A percentile compares a stretch with the other conserved stretches of the same genome.
Evolutionary conservation across 2,797 vertebrate genomes (phyloP).

Genomic region (Schizothorax lantsangensis): DNA sequence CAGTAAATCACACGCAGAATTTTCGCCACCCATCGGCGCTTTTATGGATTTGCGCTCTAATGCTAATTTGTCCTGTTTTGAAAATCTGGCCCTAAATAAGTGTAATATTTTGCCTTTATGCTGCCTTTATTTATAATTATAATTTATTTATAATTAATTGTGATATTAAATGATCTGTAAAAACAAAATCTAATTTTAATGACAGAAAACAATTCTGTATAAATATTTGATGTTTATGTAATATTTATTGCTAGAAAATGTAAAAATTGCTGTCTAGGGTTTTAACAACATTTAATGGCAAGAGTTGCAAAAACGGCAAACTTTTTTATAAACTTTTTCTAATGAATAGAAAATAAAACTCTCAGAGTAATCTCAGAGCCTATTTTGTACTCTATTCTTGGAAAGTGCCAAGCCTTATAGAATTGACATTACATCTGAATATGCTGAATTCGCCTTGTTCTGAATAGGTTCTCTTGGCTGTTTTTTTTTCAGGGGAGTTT

Average conservation of each 20-base stretch:
- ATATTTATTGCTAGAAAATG: neutral
- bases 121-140: neutral
- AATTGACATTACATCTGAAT: neutral
- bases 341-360: neutral
- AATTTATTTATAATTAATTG: neutral
- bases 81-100: neutral
- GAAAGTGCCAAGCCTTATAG: constrained; percentile 12
- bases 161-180: neutral
- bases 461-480: constrained; percentile 13
- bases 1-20: no score
- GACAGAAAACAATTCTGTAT: no score
- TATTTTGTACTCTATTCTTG: constrained; percentile 7
- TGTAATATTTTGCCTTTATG: neutral
- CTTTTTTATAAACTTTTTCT: neutral
- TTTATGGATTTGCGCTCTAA: no score
- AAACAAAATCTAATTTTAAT: neutral
- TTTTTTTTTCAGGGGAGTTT: constrained; percentile 84
- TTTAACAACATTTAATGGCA: neutral
- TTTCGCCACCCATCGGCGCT: no score
- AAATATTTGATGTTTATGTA: neutral
- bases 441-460: neutral
- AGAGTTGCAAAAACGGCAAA: neutral
- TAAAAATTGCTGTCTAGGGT: neutral
- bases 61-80: no score
- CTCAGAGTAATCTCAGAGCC: neutral